phyloP scores from a whole-genome alignment of 2,797 vertebrate genomes.

The Hypotaenidia okinawae region DNA sequence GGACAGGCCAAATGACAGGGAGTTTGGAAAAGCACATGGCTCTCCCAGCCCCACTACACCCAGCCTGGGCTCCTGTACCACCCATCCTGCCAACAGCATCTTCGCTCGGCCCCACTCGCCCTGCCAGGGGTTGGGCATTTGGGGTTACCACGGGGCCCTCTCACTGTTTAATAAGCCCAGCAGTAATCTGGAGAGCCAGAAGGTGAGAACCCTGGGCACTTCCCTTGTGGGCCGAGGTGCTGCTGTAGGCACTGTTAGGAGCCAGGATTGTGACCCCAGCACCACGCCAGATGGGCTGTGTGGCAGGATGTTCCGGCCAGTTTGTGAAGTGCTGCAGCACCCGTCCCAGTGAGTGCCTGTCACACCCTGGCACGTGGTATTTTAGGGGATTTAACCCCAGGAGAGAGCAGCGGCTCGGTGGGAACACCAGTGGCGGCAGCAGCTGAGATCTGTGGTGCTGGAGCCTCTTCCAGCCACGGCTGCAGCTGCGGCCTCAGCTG shows the following conservation, averaged over 20 bases:
- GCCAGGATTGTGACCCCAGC: neutral
- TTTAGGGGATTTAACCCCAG: neutral
- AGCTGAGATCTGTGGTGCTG: neutral
- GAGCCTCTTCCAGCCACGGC: neutral
- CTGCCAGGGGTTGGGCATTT: neutral
- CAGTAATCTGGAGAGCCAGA: neutral
- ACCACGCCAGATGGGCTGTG: fast-evolving
- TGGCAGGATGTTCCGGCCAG: fast-evolving
- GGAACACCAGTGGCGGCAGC: fast-evolving
- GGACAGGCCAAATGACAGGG: neutral
- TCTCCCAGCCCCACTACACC: neutral
- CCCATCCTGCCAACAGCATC: neutral
- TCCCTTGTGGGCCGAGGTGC: fast-evolving
- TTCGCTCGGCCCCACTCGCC: neutral
- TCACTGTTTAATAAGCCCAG: neutral
- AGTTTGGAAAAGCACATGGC: neutral
- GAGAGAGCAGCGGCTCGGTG: neutral
- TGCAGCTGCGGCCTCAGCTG: neutral
- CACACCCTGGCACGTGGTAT: neutral
- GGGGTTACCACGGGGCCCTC: fast-evolving
- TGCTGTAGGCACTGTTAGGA: fast-evolving
- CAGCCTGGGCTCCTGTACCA: neutral
- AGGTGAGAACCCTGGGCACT: neutral
- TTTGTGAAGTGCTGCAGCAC: fast-evolving
- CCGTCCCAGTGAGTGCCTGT: fast-evolving